Evolutionary conservation across 2,113 vertebrate species (phyloP).

Genomic region (Pelecanoides urinatrix): DNA sequence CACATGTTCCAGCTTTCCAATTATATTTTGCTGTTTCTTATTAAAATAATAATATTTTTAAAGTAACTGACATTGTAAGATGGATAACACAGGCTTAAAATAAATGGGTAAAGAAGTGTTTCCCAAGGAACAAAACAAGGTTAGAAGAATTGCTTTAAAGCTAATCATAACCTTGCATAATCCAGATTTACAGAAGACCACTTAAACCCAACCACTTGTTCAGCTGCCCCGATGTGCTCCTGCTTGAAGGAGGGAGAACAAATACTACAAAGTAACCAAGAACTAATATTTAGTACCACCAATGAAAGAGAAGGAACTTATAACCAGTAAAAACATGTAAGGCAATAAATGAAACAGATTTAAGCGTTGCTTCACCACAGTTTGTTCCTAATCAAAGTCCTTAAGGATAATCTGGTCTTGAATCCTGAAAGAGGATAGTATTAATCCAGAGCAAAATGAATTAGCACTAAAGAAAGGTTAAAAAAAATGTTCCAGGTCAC

Average conservation of each 20-base stretch:
- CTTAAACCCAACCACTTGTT: neutral
- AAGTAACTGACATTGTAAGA: neutral
- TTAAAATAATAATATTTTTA: neutral
- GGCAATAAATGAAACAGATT: neutral
- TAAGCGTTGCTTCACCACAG: neutral
- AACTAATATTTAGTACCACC: no score
- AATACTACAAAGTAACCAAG: rapidly evolving
- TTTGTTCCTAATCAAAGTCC: neutral
- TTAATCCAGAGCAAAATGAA: constrained; percentile 32
- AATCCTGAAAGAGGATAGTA: constrained; percentile 1
- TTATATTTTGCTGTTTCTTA: neutral
- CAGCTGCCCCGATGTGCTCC: neutral
- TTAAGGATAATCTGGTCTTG: neutral
- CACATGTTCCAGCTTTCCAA: neutral
- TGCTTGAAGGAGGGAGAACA: neutral
- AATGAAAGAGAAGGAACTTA: neutral
- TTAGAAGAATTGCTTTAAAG: neutral
- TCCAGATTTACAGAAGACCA: neutral
- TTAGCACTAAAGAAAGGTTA: neutral
- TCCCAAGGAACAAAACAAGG: neutral
- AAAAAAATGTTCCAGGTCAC: neutral
- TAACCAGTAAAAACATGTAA: neutral
- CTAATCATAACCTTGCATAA: neutral
- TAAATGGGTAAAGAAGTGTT: neutral
- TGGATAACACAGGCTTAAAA: neutral